Base-by-base conservation (phyloP, 2,888 invertebrate genomes). In the Apotomis turbidana region DNA sequence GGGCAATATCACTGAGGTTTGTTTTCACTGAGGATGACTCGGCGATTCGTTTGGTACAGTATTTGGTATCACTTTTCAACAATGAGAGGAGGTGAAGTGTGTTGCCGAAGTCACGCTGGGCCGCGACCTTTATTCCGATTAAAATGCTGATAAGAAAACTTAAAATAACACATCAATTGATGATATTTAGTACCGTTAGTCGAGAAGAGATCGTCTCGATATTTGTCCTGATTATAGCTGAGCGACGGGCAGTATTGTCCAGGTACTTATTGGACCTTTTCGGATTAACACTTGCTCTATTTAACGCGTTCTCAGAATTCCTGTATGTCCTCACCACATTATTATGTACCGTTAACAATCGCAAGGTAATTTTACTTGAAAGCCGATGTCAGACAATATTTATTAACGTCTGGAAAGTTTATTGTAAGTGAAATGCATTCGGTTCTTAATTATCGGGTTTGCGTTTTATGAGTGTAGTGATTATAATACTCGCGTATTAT, bases 11-110 rank as follows among this genome's bases (percentile, higher is more conserved):
- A n/a, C 84, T 76, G 75, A 75, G 83, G 80, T 82, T 87, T 85
- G 87, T 89, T 90, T 90, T 89, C 88, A 84, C 87, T 78, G 80
- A 80, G 81, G 85, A 88, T 90, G 89, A 90, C 81, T 87, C 82
- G 81, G 79, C 87, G 79, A 71, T 81, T 75, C 71, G 63, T 72
- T 67, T 75, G 46, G 66, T 57, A 54, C 27, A 46, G 66, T 66
- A 66, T 66, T 66, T 66, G 69, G 73, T 76, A 78, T 80, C 76
- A 76, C 73, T 68, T 79, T 76, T 80, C 78, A 80, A 85, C 82
- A 83, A 84, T 81, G 74, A 70, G 74, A 66, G 59, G 68, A 67
- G 67, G 78, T 79, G 78, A 81, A 80, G 76, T 83, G 71, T 77
- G 80, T 78, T 80, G 75, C 75, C 59, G 74, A 63, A 76, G 77